phyloP scores from a whole-genome alignment of 2,113 vertebrate genomes.

The Ciconia maguari region DNA sequence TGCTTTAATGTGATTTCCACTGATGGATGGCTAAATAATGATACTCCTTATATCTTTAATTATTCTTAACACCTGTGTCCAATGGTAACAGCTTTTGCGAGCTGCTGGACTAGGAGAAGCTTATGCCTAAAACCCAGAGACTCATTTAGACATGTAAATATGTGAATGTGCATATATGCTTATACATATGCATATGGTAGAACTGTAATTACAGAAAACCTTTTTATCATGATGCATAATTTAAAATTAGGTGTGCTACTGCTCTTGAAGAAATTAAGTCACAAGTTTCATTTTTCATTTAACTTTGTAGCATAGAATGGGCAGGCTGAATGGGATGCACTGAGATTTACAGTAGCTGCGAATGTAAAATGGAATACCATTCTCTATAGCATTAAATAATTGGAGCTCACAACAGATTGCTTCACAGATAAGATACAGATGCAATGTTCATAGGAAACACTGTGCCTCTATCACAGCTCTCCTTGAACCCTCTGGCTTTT shows the following conservation, averaged over 20 bases:
- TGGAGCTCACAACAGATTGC: background rate
- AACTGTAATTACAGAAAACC: background rate
- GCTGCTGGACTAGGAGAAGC: background rate
- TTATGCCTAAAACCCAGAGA: background rate
- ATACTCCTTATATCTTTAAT: background rate
- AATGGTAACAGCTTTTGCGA: conserved; percentile 19
- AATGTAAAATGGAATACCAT: background rate
- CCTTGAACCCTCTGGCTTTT: background rate
- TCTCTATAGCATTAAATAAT: background rate
- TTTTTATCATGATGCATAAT: background rate
- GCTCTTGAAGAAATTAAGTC: background rate
- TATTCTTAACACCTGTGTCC: conserved; percentile 25
- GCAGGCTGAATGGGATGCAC: background rate
- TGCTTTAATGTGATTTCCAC: conserved; percentile 34
- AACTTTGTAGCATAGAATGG: background rate
- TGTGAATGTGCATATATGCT: background rate
- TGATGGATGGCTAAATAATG: background rate
- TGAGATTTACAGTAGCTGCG: background rate
- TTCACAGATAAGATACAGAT: background rate
- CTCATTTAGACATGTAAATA: background rate
- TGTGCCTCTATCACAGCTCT: background rate
- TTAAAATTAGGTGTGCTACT: background rate
- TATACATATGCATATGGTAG: background rate
- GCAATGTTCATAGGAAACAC: background rate
- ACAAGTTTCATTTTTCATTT: background rate